These are phyloP conservation scores for Boloria euphrosyne DNA, from an alignment of 2,888 invertebrate species.

Conservation along the genomic window DNA sequence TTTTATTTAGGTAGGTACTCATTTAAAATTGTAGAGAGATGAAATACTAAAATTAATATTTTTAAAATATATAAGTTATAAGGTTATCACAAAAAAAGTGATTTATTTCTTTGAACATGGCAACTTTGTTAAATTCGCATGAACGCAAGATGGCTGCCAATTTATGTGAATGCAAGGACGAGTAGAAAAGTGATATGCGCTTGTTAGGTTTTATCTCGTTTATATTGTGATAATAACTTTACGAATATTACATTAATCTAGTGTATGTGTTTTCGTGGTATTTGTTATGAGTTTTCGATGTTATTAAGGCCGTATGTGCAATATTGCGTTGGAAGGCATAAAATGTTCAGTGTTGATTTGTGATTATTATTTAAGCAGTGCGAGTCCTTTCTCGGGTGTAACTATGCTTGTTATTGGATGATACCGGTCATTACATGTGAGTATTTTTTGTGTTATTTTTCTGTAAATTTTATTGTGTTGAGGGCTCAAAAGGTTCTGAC, in stretches of 20 bases:
- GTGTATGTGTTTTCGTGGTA: conserved; percentile 75
- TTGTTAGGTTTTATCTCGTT: conserved; percentile 65
- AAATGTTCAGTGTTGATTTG: conserved; percentile 79
- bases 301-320: conserved; percentile 72
- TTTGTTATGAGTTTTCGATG: conserved; percentile 73
- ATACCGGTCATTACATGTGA: conserved; percentile 72
- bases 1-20: neutral
- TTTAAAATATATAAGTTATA: neutral
- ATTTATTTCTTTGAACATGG: conserved; percentile 43
- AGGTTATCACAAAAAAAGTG: neutral
- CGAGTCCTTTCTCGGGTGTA: conserved; percentile 71
- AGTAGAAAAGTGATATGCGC: conserved; percentile 74
- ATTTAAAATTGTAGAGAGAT: neutral
- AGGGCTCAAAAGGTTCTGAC: conserved; percentile 55
- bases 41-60: neutral
- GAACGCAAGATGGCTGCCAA: conserved; percentile 81
- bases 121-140: conserved; percentile 63
- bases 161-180: conserved; percentile 81
- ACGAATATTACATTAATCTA: conserved; percentile 59
- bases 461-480: conserved; percentile 41
- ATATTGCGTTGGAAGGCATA: conserved; percentile 71
- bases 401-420: conserved; percentile 78
- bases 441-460: conserved; percentile 53
- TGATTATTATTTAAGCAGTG: conserved; percentile 81
- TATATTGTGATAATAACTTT: conserved; percentile 71